phyloP scores from a whole-genome alignment of 2,888 invertebrate species.

The Ormyrus pomaceus region DNA sequence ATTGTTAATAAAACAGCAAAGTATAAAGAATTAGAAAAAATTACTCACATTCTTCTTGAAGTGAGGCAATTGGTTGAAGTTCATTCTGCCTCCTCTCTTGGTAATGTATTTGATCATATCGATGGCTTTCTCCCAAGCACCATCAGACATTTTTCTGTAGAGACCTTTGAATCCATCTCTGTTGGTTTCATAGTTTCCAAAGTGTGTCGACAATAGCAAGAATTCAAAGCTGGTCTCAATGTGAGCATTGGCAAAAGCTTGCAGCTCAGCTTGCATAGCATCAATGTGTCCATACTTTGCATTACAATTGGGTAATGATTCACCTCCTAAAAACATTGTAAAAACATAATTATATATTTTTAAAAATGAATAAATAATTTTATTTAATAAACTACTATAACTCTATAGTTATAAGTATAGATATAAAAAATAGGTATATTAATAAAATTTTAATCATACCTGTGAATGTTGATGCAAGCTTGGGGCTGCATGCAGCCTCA shows the following conservation, averaged over 20 bases:
- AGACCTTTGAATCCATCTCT: constrained; percentile 86
- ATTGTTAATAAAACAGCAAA: not conserved
- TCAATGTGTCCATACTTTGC: constrained; percentile 81
- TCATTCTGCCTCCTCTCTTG: constrained; percentile 82
- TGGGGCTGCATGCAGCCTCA: constrained; percentile 78
- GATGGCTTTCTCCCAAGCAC: constrained; percentile 85
- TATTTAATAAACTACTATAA: not conserved
- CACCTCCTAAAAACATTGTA: constrained; percentile 60
- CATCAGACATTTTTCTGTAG: constrained; percentile 85
- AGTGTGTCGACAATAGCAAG: constrained; percentile 85
- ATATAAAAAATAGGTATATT: not conserved
- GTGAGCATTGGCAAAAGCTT: constrained; percentile 81
- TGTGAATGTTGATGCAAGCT: constrained; percentile 59
- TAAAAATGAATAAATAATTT: not conserved
- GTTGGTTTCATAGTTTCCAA: constrained; percentile 86
- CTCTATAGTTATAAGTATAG: not conserved
- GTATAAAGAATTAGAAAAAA: constrained; percentile 7
- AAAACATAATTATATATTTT: not conserved
- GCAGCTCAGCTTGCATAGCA: constrained; percentile 76
- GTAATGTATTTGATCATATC: constrained; percentile 87
- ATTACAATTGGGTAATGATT: constrained; percentile 77
- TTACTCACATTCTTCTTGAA: constrained; percentile 64
- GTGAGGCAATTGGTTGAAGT: constrained; percentile 75
- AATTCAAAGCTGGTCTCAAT: constrained; percentile 86
- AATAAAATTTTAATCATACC: constrained; percentile 29